A percentile compares a stretch with the other conserved stretches of the same genome.
Evolutionary conservation across 2,797 vertebrate genomes (phyloP).

Genomic region (Sebastolobus altivelis): DNA sequence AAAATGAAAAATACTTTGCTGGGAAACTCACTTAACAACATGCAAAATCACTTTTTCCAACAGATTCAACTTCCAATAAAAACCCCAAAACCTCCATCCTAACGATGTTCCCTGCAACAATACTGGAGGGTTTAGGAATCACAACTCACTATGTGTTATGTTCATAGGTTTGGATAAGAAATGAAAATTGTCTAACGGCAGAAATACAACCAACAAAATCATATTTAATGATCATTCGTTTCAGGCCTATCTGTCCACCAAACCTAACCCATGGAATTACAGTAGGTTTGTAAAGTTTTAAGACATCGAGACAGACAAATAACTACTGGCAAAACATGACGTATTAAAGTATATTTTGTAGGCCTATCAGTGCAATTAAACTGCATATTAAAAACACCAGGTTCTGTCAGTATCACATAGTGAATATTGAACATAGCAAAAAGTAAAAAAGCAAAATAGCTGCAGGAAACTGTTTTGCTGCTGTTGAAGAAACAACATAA

Average conservation of each 20-base stretch:
- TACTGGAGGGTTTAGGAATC: background rate
- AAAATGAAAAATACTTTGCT: constrained; percentile 39
- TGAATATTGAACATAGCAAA: background rate
- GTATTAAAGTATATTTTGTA: background rate
- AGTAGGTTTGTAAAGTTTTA: background rate
- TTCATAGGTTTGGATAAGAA: background rate
- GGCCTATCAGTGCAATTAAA: background rate
- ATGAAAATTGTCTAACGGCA: background rate
- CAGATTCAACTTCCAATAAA: background rate
- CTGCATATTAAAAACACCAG: background rate
- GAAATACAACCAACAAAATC: background rate
- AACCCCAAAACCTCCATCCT: background rate
- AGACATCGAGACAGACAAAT: background rate
- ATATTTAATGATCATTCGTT: background rate
- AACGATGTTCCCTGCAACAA: background rate
- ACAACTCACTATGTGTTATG: background rate
- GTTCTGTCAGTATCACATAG: background rate
- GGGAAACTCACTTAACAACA: constrained; percentile 21
- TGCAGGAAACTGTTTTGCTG: background rate
- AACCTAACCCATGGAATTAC: background rate
- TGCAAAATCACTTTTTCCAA: constrained; percentile 15
- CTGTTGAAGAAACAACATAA: background rate
- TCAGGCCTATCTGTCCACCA: background rate
- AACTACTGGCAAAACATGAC: background rate
- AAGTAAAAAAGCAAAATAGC: background rate